Evolutionary conservation across 2,888 invertebrate species (phyloP).

Genomic region (Pecten maximus): DNA sequence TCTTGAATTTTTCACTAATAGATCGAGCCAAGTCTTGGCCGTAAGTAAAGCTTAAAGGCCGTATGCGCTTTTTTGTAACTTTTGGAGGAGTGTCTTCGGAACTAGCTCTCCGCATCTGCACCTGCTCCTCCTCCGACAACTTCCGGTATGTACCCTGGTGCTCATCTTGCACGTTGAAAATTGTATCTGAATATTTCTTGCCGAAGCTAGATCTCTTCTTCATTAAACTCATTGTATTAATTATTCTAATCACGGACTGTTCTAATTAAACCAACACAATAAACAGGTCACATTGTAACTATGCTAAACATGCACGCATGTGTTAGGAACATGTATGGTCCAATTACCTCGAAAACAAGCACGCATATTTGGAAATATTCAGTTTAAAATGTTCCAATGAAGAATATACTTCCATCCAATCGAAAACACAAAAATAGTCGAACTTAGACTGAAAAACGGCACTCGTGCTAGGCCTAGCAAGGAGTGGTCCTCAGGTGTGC

Average conservation of each 20-base stretch:
- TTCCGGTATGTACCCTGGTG: neutral
- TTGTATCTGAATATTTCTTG: slow-evolving; percentile 14
- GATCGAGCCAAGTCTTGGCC: neutral
- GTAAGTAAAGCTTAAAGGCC: neutral
- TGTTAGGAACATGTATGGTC: neutral
- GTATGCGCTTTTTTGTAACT: neutral
- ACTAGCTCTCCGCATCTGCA: neutral
- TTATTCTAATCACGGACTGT: slow-evolving; percentile 7
- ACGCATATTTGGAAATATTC: neutral
- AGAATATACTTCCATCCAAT: neutral
- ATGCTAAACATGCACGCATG: neutral
- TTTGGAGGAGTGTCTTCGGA: neutral
- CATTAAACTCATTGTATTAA: slow-evolving; percentile 9
- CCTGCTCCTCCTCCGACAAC: neutral
- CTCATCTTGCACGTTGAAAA: slow-evolving; percentile 1
- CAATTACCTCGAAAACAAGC: neutral
- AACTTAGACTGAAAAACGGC: neutral
- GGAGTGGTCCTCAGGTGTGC: neutral
- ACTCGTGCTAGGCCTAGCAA: neutral
- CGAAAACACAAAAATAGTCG: neutral
- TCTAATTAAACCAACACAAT: neutral
- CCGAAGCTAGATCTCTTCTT: slow-evolving; percentile 20
- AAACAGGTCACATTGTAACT: neutral
- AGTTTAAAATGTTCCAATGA: neutral
- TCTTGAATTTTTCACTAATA: neutral